These are phyloP conservation scores for Podarcis cretensis DNA, from an alignment of 2,113 vertebrate species.

Conservation along the genomic window DNA sequence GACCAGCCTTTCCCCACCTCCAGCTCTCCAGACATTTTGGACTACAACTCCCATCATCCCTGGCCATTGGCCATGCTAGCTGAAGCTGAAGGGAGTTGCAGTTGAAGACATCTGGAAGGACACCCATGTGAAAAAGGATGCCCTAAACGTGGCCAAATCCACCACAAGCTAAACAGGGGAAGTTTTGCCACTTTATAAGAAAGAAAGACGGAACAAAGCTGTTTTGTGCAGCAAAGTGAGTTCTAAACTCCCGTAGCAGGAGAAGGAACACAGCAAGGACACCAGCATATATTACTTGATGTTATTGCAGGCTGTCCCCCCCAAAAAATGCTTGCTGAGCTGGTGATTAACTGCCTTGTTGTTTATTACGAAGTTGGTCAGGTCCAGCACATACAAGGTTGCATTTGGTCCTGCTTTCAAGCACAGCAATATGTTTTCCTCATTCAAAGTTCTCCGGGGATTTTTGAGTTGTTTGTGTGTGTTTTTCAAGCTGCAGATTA, in stretches of 20 bases:
- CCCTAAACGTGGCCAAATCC: neutral
- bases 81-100: too few species aligned
- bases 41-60: too few species aligned
- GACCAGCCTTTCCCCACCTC: too few species aligned
- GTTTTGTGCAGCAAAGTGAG: neutral
- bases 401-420: neutral
- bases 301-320: neutral
- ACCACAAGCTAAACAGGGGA: neutral
- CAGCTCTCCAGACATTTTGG: neutral
- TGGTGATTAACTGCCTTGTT: neutral
- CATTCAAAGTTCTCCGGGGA: too few species aligned
- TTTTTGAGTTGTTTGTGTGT: too few species aligned
- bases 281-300: constrained; percentile 2
- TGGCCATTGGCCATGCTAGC: too few species aligned
- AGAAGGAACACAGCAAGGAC: constrained; percentile 2
- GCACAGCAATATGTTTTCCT: too few species aligned
- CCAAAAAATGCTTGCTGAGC: neutral
- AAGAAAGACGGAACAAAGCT: neutral
- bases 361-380: constrained; percentile 33
- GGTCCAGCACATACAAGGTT: constrained; percentile 39
- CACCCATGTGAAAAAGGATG: too few species aligned
- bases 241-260: neutral
- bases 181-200: neutral
- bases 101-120: neutral
- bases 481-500: too few species aligned